A percentile compares a stretch with the other conserved stretches of the same genome.
phyloP scores from a whole-genome alignment of 2,888 invertebrate species.

The Scaptomyza polygonia region DNA sequence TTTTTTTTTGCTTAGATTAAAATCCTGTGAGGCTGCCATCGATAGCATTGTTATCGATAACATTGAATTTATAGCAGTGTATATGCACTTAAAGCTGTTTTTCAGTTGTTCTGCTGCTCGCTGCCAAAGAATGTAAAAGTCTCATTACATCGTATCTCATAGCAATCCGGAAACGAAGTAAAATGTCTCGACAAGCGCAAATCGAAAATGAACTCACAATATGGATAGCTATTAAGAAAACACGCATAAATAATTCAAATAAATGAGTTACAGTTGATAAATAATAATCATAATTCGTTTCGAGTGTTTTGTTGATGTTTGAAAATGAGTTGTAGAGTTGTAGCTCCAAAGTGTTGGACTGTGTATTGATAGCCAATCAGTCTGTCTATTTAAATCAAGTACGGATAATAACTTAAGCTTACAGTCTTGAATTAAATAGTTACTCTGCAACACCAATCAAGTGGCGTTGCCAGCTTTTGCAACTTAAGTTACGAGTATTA shows the following conservation, averaged over 20 bases:
- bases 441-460: constrained; percentile 16
- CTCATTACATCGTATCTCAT: constrained; percentile 82
- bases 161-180: constrained; percentile 81
- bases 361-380: no score
- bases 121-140: constrained; percentile 78
- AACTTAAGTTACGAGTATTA: no score
- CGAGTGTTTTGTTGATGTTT: not conserved
- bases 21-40: not conserved
- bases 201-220: constrained; percentile 83
- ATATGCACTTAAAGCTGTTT: not conserved
- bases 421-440: no score
- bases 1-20: not conserved
- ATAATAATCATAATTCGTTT: constrained; percentile 29
- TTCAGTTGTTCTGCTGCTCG: constrained; percentile 50
- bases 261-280: constrained; percentile 15
- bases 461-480: constrained; percentile 61
- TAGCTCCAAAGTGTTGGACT: no score
- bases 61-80: not conserved
- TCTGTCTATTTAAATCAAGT: no score
- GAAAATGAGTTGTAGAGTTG: no score
- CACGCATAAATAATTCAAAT: no score
- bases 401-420: no score
- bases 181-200: constrained; percentile 82
- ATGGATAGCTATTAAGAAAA: constrained; percentile 69
- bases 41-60: constrained; percentile 12